Base-by-base conservation (phyloP, 2,113 vertebrate genomes). In the Leptodactylus fuscus region DNA sequence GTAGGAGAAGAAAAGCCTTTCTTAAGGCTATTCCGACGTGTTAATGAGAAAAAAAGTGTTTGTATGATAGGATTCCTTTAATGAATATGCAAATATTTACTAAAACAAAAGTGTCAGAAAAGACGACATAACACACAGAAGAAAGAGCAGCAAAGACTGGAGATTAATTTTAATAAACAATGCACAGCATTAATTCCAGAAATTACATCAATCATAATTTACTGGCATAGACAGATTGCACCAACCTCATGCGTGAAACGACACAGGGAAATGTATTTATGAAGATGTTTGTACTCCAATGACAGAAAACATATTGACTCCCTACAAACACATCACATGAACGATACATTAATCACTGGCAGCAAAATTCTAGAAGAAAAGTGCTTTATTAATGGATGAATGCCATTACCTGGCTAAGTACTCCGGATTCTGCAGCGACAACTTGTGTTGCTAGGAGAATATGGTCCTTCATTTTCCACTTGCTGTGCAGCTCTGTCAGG, bases 371-470 rank as follows among this genome's bases (percentile, higher is more conserved):
- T 29, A 49, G 24, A 18, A 49, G 41, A 32, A 49, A 32, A 75
- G 73, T 20, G 24, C 41, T 29, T 49, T 29, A 27, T 7, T 48
- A 18, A 27, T 49, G 44, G n/a, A 2, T 48, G n/a, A 41, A 71
- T 41, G 13, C 24, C 44, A 75, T 75, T 49, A 75, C 24, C 12
- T 20, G 49, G 73, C 24, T 75, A 18, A 75, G n/a, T 11, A 18
- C 2, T 13, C 29, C 15, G 1, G 9, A 13, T 38, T 79, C 76
- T 55, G 32, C 22, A 22, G 29, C 75, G 55, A 3, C 0, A 78
- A 78, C 75, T 27, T n/a, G 10, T 79, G 76, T 58, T 79, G 76
- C 76, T 79, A 79, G 76, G 76, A 55, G 76, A 79, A 34, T 20
- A 0, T 15, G 10, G 24, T 1, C 34, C 48, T 24, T 58, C 18